phyloP scores from a whole-genome alignment of 2,888 invertebrate genomes.

The Archips crataeganus region DNA sequence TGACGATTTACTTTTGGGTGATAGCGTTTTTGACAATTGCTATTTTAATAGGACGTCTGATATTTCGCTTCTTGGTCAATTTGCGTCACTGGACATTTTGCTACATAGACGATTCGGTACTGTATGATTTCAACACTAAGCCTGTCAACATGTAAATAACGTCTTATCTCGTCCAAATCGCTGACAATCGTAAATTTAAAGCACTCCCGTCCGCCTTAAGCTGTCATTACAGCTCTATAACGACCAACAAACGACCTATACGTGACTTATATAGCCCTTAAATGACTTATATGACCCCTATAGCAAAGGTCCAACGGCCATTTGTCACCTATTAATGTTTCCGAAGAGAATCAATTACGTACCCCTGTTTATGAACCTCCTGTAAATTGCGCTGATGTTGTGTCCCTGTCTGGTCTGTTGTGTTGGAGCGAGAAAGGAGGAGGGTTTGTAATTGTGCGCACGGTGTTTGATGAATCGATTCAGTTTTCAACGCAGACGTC shows the following conservation, averaged over 20 bases:
- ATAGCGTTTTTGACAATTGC: too few species aligned
- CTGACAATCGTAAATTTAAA: conserved; percentile 28
- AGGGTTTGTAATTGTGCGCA: conserved; percentile 14
- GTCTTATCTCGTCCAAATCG: conserved; percentile 20
- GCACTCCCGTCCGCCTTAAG: conserved; percentile 4
- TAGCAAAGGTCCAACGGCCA: conserved; percentile 22
- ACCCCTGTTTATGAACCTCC: conserved; percentile 43
- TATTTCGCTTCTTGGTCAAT: too few species aligned
- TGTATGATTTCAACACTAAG: neutral
- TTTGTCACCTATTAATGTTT: conserved; percentile 43
- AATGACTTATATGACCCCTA: conserved; percentile 30
- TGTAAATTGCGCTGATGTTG: conserved; percentile 8
- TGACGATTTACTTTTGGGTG: too few species aligned
- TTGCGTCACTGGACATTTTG: too few species aligned
- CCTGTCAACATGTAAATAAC: conserved; percentile 2
- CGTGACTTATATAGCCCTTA: conserved; percentile 23
- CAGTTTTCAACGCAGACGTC: neutral
- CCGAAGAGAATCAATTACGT: conserved; percentile 50
- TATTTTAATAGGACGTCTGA: too few species aligned
- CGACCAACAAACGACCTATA: conserved; percentile 22
- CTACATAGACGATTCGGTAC: too few species aligned
- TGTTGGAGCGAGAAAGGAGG: conserved; percentile 4
- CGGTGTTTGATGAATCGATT: conserved; percentile 33
- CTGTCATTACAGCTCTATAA: conserved; percentile 23
- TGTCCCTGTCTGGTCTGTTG: conserved; percentile 12